A percentile compares a stretch with the other conserved stretches of the same genome.
These are phyloP conservation scores for Centruroides sculpturatus DNA, from an alignment of 1,140 invertebrate species.

Conservation along the genomic window DNA sequence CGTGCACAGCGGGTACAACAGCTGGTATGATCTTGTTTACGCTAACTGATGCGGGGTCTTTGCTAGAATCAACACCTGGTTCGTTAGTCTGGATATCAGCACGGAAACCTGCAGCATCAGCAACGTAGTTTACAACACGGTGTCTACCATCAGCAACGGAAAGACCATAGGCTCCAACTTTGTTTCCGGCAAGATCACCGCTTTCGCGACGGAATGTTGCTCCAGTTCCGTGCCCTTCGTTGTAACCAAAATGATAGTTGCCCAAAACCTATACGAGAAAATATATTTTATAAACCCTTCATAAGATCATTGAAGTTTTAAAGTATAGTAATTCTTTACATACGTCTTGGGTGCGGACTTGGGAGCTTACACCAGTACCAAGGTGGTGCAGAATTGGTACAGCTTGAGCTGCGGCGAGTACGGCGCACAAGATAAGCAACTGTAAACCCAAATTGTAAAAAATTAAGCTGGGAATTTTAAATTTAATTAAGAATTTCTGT, in stretches of 20 bases:
- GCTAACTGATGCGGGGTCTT: slow-evolving; percentile 13
- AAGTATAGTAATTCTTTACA: no score
- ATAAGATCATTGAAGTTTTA: background rate
- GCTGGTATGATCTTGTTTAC: slow-evolving; percentile 11
- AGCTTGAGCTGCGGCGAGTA: background rate
- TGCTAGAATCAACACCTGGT: slow-evolving; percentile 17
- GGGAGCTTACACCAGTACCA: slow-evolving; percentile 10
- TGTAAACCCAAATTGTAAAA: background rate
- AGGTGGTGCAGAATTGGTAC: background rate
- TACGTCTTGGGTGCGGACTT: slow-evolving; percentile 15
- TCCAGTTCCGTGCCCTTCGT: slow-evolving; percentile 19
- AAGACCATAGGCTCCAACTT: slow-evolving; percentile 19
- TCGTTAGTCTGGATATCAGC: slow-evolving; percentile 16
- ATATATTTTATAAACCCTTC: background rate
- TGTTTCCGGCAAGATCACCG: slow-evolving; percentile 16
- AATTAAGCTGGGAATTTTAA: background rate
- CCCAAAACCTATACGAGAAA: slow-evolving; percentile 1
- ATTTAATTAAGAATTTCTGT: no score
- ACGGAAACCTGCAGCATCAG: slow-evolving; percentile 15
- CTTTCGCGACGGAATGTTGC: slow-evolving; percentile 19
- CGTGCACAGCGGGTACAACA: background rate
- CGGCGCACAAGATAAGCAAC: background rate
- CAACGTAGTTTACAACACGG: slow-evolving; percentile 21
- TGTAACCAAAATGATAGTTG: slow-evolving; percentile 19
- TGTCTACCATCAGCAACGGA: slow-evolving; percentile 19